Base-by-base conservation (phyloP, 2,888 invertebrate genomes). In the Minunthozetes semirufus region DNA sequence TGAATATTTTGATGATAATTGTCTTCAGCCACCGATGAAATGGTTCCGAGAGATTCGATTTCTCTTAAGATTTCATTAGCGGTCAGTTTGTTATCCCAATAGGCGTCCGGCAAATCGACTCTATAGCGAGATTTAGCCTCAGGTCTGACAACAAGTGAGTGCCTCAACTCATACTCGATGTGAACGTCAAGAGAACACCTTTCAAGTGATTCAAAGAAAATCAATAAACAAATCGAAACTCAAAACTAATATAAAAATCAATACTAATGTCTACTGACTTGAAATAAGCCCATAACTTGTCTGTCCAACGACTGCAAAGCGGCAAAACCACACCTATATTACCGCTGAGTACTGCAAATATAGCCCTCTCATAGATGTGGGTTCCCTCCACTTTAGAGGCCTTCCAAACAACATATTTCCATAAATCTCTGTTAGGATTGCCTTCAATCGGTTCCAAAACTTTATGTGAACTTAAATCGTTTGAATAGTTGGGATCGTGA, bases 231-330 rank as follows among this genome's bases (percentile, higher is more conserved):
- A 42, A 42, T 13, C 8, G 9, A 72, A 50, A n/a, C 27, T n/a
- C 22, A 38, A 53, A 50, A 25, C 27, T 38, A 38, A 38, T 15
- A 22, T 42, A 27, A 22, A 73, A 73, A 19, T 63, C 61, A 19
- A 59, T 56, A 25, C 50, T 42, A 48, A 74, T 46, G 15, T 33
- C 15, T n/a, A 94, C 89, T 81, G 92, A 88, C 0, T 72, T 75
- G 56, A 75, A 75, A 82, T 93, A 89, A 0, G 93, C 91, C 96
- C 96, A 97, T 33, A 96, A 84, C 77, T 90, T 85, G 82, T 97
- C 96, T 80, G 92, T 89, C 95, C 95, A 97, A 33, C 88, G 88
- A n/a, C 86, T 78, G 77, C 92, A 90, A 15, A 90, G 88, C 0
- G 89, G 86, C 53, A 94, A 83, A n/a, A 94, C 82, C 8, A 90